Percentiles rank a stretch among this genome's conserved stretches.
These are phyloP conservation scores for Gymnocheta viridis DNA, from an alignment of 2,888 invertebrate genomes.

Conservation along the genomic window DNA sequence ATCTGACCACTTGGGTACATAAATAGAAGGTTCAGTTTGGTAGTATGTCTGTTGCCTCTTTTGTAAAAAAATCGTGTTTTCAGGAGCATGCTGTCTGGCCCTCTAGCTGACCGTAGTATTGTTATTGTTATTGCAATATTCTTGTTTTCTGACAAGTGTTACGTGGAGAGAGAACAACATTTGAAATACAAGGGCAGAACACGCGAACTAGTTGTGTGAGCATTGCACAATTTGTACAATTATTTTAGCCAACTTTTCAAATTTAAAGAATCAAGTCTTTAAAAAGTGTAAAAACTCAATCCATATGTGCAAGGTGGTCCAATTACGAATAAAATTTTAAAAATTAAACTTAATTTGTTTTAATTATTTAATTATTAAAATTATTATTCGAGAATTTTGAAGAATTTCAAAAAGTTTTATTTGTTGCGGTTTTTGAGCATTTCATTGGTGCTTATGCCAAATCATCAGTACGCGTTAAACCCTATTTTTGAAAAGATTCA, in stretches of 20 bases:
- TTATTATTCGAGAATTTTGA: no score
- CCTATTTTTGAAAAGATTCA: no score
- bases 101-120: constrained; percentile 6
- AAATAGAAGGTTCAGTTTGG: constrained; percentile 1
- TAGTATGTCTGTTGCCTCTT: background rate
- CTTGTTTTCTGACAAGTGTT: background rate
- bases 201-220: background rate
- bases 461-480: no score
- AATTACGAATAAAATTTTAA: no score
- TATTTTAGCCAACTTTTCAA: background rate
- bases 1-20: constrained; percentile 48
- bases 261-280: background rate
- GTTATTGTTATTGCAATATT: background rate
- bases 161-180: background rate
- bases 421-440: no score
- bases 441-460: no score
- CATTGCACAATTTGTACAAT: background rate
- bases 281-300: background rate
- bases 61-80: background rate
- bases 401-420: no score
- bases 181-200: background rate
- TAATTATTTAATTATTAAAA: no score
- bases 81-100: background rate
- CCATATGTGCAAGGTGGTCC: no score
- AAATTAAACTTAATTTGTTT: no score